phyloP scores from a whole-genome alignment of 2,113 vertebrate species.

The Thalassoma bifasciatum region DNA sequence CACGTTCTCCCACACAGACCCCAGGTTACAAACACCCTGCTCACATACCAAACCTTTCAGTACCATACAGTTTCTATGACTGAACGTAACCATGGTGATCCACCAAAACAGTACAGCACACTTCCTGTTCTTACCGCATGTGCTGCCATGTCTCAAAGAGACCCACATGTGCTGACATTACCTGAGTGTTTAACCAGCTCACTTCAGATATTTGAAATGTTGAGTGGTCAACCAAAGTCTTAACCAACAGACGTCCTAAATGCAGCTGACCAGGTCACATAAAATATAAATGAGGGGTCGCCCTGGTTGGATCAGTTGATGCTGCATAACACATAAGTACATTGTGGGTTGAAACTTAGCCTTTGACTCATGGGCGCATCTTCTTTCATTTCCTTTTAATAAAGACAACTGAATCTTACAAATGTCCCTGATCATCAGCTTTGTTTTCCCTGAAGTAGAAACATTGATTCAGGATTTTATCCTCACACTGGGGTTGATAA shows the following conservation, averaged over 20 bases:
- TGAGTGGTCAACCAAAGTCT: background rate
- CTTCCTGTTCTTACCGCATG: constrained; percentile 28
- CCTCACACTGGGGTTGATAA: background rate
- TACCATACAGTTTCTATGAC: background rate
- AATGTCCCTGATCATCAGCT: background rate
- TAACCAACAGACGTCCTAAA: background rate
- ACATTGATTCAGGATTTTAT: background rate
- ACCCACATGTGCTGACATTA: background rate
- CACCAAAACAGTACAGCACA: constrained; percentile 16
- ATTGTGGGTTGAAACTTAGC: constrained; percentile 4
- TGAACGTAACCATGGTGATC: constrained; percentile 22
- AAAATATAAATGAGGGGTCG: constrained; percentile 20
- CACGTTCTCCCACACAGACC: constrained; percentile 12
- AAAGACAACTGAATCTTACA: background rate
- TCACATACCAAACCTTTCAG: background rate
- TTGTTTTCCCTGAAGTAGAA: background rate
- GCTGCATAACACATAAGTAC: background rate
- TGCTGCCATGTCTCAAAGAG: constrained; percentile 7
- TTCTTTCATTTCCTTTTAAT: background rate
- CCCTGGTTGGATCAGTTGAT: constrained; percentile 20
- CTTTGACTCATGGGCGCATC: background rate
- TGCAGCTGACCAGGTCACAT: constrained; percentile 27
- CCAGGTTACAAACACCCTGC: constrained; percentile 14
- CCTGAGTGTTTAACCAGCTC: background rate
- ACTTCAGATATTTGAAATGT: background rate